Evolutionary conservation across 2,797 vertebrate genomes (phyloP).

Genomic region (Phrynocephalus vlangalii): DNA sequence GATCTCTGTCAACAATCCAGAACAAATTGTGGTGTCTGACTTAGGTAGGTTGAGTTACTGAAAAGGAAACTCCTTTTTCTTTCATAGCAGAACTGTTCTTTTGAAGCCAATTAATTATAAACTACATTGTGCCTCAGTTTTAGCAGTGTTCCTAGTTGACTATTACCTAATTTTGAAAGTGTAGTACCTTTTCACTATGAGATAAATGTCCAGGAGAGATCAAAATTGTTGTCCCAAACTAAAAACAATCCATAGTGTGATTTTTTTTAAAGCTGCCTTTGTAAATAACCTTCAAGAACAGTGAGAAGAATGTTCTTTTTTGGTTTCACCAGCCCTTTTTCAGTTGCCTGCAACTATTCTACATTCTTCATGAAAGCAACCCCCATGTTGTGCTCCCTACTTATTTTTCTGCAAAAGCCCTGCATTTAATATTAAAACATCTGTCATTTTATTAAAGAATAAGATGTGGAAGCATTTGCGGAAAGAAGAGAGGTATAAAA

Average conservation of each 20-base stretch:
- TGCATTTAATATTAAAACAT: neutral
- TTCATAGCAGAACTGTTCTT: neutral
- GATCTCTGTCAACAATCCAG: neutral
- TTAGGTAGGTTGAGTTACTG: neutral
- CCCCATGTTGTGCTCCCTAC: neutral
- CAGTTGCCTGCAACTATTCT: neutral
- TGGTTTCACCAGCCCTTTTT: neutral
- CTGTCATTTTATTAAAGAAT: neutral
- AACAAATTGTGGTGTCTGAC: neutral
- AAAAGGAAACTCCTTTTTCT: neutral
- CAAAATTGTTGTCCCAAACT: neutral
- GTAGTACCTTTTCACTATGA: neutral
- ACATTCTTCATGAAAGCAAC: neutral
- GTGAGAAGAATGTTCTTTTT: slow-evolving; percentile 10
- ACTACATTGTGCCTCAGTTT: neutral
- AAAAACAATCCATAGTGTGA: slow-evolving; percentile 2
- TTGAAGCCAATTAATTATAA: neutral
- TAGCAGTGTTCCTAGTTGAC: neutral
- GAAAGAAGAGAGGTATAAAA: neutral
- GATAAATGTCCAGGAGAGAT: neutral
- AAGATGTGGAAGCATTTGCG: neutral
- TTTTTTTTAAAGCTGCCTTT: neutral
- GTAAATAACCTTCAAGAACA: neutral
- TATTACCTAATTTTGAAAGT: neutral
- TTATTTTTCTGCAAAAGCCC: neutral